Conservation (phyloP, 2,113 vertebrate species). For the Irena cyanogastra region DNA sequence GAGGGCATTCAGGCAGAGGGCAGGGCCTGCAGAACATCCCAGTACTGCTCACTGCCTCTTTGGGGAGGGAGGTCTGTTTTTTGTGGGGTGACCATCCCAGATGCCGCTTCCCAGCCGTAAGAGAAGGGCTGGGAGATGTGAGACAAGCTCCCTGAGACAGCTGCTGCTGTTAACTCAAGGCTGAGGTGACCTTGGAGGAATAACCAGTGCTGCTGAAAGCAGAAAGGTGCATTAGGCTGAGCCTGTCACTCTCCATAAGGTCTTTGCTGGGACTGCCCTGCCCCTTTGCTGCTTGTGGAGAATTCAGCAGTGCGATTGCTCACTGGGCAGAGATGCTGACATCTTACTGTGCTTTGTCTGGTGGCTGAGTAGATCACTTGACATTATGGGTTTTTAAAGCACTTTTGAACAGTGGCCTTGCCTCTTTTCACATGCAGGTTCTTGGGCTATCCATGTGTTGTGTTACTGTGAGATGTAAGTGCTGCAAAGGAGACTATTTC, state of each 20-base stretch:
- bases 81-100: not conserved
- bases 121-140: not conserved
- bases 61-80: not conserved
- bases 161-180: not conserved
- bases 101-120: not conserved
- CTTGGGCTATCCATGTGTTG: not conserved
- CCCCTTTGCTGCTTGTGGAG: not conserved
- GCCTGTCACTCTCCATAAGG: not conserved
- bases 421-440: not conserved
- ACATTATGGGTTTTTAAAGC: not conserved
- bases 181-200: not conserved
- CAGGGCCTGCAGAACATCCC: not conserved
- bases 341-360: not conserved
- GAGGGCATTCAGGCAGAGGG: not conserved
- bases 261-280: not conserved
- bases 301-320: not conserved
- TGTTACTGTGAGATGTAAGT: not conserved
- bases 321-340: not conserved
- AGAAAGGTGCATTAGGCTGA: not conserved
- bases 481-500: not conserved
- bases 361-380: not conserved
- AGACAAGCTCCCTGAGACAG: not conserved
- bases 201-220: not conserved
- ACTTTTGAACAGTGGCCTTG: not conserved
- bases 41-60: not conserved